Evolutionary conservation across 2,888 invertebrate species (phyloP), one percentile per base, ranked within the genome.

Genomic region (Lasioglossum lativentre): DNA sequence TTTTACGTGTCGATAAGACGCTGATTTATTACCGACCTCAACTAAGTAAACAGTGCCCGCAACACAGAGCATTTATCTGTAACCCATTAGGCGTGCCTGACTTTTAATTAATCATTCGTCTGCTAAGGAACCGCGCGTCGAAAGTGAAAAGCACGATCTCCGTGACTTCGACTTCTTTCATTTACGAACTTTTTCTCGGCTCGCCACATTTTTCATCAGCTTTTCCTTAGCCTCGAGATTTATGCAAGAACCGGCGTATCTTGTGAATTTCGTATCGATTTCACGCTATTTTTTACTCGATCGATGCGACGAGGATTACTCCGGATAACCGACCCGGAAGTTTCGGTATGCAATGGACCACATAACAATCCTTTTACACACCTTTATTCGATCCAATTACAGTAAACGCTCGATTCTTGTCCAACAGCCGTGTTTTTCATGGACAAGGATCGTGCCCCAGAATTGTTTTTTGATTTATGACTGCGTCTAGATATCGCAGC

Each of bases 61-160:
- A 90, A 92, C 90, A 88, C 73, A 82, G 87, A 88, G 88, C 91
- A 92, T 93, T 93, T 93, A 93, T 93, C 93, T 87, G 90, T 88
- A 90, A 88, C 91, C 92, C 92, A 93, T 93, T 93, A 93, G 87
- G 86, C 88, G 89, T 83, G 86, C 85, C 56, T 86, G 87, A 89
- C 88, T 92, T 90, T 93, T 92, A 92, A 93, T 93, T 93, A 93
- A 93, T 93, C 93, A 92, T 91, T 90, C 86, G 86, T 59, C 72
- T 23, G 68, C 23, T 23, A 30, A 47, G 77, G 52, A 42, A 66
- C 30, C 34, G n/a, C 34, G n/a, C 76, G 82, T 75, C 86, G 82
- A 90, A 88, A 86, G 87, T 77, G 81, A 84, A 38, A 80, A 78
- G 80, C 34, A 68, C 19, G 52, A 45, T 30, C 66, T 38, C 27